Conservation (phyloP, 2,797 vertebrate genomes). For the Fratercula arctica region DNA sequence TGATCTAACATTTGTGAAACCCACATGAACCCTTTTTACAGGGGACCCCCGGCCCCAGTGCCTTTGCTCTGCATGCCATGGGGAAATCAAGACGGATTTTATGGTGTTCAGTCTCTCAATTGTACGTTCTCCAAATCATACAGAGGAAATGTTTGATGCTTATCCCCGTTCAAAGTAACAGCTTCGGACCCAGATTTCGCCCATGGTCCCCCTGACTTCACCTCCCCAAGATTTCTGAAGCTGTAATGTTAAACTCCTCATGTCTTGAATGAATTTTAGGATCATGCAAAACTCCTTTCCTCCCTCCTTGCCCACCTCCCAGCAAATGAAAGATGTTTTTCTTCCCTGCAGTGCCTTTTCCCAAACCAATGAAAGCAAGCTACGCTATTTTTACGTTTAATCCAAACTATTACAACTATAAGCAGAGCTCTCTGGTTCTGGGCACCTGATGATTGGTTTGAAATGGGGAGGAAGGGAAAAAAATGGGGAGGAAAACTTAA, state of each 20-base stretch:
- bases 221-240: background rate
- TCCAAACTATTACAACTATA: background rate
- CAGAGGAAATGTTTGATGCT: background rate
- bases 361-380: background rate
- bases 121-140: background rate
- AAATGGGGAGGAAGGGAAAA: background rate
- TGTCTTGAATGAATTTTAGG: background rate
- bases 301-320: background rate
- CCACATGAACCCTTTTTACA: background rate
- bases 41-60: background rate
- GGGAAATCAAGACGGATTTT: background rate
- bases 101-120: background rate
- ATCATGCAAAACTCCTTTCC: background rate
- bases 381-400: background rate
- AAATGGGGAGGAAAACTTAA: background rate
- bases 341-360: background rate
- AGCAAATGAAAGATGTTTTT: background rate
- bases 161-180: background rate
- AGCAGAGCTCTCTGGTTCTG: background rate
- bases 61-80: accelerated
- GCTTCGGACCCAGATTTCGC: background rate
- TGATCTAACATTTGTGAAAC: background rate
- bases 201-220: background rate
- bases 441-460: background rate
- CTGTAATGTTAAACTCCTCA: background rate